phyloP scores from a whole-genome alignment of 2,888 invertebrate species.

The Hydraecia micacea region DNA sequence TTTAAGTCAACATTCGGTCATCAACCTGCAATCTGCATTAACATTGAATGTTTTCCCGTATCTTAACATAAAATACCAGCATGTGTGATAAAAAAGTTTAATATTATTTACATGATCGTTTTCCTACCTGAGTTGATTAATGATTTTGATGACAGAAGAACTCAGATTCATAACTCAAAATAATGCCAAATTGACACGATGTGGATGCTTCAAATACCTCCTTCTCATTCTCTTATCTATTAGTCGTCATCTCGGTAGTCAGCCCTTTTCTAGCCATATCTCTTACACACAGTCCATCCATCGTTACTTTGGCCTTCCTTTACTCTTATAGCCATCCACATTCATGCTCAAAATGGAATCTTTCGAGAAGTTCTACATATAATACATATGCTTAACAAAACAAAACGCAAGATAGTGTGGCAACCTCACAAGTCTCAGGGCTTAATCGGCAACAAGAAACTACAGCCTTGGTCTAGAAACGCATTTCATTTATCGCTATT shows the following conservation, averaged over 20 bases:
- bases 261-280: background rate
- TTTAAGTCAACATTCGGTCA: constrained; percentile 21
- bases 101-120: background rate
- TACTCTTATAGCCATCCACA: background rate
- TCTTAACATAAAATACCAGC: background rate
- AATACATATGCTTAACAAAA: constrained; percentile 9
- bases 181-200: background rate
- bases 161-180: background rate
- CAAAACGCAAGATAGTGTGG: constrained; percentile 13
- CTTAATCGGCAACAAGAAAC: constrained; percentile 23
- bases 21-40: constrained; percentile 29
- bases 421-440: constrained; percentile 22
- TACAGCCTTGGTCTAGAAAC: constrained; percentile 58
- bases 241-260: background rate
- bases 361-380: background rate
- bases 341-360: background rate
- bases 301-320: background rate
- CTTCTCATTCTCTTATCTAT: too few relatives aligned
- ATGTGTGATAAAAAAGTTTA: background rate
- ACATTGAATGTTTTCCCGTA: constrained; percentile 31
- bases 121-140: background rate
- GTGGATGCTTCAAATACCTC: background rate
- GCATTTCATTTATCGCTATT: constrained; percentile 38
- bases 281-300: too few relatives aligned
- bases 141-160: background rate